phyloP scores from a whole-genome alignment of 2,113 vertebrate genomes.

The Tupaia chinensis region DNA sequence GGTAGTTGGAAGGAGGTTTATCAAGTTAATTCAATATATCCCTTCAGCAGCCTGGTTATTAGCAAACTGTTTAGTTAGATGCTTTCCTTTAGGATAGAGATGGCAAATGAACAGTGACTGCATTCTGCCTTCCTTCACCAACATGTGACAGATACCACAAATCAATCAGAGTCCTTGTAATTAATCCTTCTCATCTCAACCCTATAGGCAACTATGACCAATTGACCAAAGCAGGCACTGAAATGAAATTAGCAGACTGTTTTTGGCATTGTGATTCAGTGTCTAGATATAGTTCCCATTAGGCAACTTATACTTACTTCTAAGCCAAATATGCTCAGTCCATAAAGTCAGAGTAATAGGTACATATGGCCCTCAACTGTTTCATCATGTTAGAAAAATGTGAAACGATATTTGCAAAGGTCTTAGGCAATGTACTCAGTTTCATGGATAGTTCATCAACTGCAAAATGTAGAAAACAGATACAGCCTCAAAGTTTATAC shows the following conservation, averaged over 20 bases:
- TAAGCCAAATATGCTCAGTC: not conserved
- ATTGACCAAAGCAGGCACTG: not conserved
- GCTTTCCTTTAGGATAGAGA: not conserved
- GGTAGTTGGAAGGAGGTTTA: not conserved
- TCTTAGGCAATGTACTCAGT: not conserved
- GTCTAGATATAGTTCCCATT: not conserved
- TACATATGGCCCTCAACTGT: not conserved
- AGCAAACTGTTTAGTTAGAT: conserved; percentile 25
- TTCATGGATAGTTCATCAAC: not conserved
- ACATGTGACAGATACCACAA: not conserved
- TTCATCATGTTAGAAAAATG: conserved; percentile 33
- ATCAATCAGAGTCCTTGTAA: not conserved
- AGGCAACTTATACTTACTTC: not conserved
- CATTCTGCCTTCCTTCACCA: not conserved
- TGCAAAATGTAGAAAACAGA: not conserved
- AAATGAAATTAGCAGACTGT: not conserved
- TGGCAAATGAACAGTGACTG: not conserved
- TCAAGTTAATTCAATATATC: not conserved
- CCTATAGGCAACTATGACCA: not conserved
- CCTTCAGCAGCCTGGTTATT: not conserved
- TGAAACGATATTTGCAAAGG: conserved; percentile 6
- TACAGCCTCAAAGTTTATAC: not conserved
- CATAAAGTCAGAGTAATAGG: not conserved
- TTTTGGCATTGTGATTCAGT: not conserved
- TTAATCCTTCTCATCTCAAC: conserved; percentile 4